These are phyloP conservation scores for Fragum whitleyi DNA, from an alignment of 2,888 invertebrate species.

Conservation along the genomic window DNA sequence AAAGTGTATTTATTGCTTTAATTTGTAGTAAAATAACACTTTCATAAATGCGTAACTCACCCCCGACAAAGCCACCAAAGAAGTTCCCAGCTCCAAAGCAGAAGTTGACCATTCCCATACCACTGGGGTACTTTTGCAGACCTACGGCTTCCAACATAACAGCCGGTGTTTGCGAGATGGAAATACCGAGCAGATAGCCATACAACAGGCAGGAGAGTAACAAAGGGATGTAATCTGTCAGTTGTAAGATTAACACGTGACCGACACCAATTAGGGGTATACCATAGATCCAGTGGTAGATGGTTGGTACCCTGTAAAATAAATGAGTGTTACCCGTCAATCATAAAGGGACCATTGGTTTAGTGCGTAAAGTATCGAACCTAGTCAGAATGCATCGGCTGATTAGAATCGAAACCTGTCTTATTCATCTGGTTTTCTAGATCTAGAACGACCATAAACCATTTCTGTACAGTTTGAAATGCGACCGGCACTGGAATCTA, in stretches of 20 bases:
- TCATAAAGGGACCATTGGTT: no score
- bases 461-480: no score
- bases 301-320: conserved; percentile 52
- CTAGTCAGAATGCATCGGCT: background rate
- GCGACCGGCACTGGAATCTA: no score
- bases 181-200: conserved; percentile 48
- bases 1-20: no score
- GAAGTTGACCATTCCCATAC: conserved; percentile 51
- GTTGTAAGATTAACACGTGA: conserved; percentile 43
- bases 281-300: conserved; percentile 58
- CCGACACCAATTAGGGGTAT: conserved; percentile 46
- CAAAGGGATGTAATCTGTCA: conserved; percentile 51
- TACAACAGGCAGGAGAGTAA: conserved; percentile 49
- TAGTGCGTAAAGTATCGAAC: background rate
- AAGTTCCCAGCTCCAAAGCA: conserved; percentile 55
- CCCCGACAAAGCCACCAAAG: conserved; percentile 44
- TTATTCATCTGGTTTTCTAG: no score
- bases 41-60: no score
- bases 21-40: no score
- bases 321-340: no score
- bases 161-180: conserved; percentile 55
- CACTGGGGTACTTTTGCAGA: conserved; percentile 49
- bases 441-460: no score
- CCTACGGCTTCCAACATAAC: conserved; percentile 60
- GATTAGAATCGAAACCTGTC: background rate